Conservation (phyloP, 1,140 invertebrate genomes). For the Physella acuta region DNA sequence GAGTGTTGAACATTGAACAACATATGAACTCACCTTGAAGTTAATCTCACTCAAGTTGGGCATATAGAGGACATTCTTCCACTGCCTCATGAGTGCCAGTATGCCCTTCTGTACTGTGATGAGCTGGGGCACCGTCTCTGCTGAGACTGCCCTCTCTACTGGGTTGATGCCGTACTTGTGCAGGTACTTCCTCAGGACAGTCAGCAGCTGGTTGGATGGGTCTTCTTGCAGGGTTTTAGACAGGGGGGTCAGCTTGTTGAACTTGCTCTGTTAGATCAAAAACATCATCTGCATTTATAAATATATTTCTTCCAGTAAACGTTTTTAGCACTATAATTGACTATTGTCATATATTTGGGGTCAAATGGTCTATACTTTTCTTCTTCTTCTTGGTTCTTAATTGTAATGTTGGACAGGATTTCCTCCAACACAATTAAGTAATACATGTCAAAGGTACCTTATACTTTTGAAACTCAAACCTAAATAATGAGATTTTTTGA, state of each 20-base stretch:
- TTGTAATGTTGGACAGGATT: no score
- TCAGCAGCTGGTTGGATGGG: constrained; percentile 90
- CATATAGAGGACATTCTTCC: constrained; percentile 95
- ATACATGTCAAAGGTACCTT: no score
- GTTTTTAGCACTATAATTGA: no score
- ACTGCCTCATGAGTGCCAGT: constrained; percentile 87
- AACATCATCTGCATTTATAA: no score
- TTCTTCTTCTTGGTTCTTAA: no score
- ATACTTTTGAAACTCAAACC: no score
- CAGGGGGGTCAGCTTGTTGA: constrained; percentile 82
- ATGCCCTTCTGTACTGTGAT: constrained; percentile 89
- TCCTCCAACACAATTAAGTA: no score
- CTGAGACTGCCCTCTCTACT: constrained; percentile 82
- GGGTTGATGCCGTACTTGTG: constrained; percentile 72
- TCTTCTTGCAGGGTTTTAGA: constrained; percentile 92
- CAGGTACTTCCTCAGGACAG: constrained; percentile 83
- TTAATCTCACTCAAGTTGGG: constrained; percentile 82
- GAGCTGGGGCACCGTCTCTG: constrained; percentile 80
- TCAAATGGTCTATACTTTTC: no score
- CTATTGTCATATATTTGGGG: no score
- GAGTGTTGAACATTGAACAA: no score
- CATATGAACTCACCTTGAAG: constrained; percentile 46
- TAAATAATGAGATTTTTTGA: no score
- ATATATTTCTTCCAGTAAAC: no score
- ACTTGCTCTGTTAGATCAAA: constrained; percentile 79